Base-by-base conservation (phyloP, 2,888 invertebrate species). In the Ectemnius lituratus region DNA sequence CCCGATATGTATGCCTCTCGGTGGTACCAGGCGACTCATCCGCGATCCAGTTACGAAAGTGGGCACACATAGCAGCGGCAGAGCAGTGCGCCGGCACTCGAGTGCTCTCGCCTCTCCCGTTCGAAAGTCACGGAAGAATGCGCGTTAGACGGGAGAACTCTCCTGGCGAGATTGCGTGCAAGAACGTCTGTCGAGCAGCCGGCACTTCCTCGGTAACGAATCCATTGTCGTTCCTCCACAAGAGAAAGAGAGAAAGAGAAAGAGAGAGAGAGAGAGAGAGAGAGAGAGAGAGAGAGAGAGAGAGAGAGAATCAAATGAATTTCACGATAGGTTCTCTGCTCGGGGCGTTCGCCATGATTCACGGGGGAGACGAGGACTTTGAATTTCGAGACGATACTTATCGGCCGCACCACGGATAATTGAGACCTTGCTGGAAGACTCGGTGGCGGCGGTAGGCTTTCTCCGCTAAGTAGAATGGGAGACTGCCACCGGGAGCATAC, bases 11-110 rank as follows among this genome's bases (percentile, higher is more conserved):
- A 82, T 73, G 63, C 74, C 63, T 66, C 66, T 37, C 37, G 37
- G 70, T 69, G 60, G 71, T 70, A 75, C 75, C 73, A 63, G 70
- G 14, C 78, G 57, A 67, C 73, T 73, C 74, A 59, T 81, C 77
- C 77, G 37, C 37, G 74, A 79, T 82, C 79, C 75, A 83, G 83
- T 82, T 82, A 83, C 82, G 77, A 82, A 79, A 83, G 75, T 67
- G 71, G 75, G 64, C 70, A 73, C 67, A 79, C 67, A 49, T 59
- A 37, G 37, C 37, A 37, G 37, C 37, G 37, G 8, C 37, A 6
- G 8, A 37, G 8, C 37, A 37, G 8, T 4, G 6, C 37, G 11
- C 37, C 37, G 37, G 8, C 8, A 37, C 37, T 37, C 37, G 37
- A 37, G 52, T 59, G 59, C 8, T 37, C 37, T 37, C 37, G 37